Evolutionary conservation across 2,113 vertebrate species (phyloP).

Genomic region (Perognathus longimembris): DNA sequence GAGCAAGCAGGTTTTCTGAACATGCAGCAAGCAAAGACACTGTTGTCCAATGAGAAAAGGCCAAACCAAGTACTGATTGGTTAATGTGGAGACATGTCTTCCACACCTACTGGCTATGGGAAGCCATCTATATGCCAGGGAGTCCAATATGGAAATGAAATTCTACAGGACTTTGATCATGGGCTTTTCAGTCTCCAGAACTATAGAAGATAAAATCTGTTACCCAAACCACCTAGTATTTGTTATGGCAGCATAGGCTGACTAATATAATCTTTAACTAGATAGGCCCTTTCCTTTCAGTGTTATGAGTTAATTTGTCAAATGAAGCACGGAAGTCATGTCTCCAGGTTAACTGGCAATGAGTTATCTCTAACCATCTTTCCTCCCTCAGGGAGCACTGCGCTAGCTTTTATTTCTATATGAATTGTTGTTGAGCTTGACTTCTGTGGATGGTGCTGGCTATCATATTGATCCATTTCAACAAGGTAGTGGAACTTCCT

Average conservation of each 20-base stretch:
- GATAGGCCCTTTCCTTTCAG: background rate
- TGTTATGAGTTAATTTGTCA: slow-evolving; percentile 22
- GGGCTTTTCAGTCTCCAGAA: background rate
- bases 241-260: background rate
- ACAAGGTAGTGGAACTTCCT: background rate
- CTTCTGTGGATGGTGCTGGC: background rate
- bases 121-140: background rate
- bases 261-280: background rate
- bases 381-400: background rate
- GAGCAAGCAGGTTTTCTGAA: background rate
- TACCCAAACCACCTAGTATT: background rate
- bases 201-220: slow-evolving; percentile 4
- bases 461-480: background rate
- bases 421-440: background rate
- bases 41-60: too few relatives aligned
- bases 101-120: background rate
- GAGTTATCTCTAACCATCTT: background rate
- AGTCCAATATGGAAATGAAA: background rate
- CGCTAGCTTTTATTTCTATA: background rate
- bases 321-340: slow-evolving; percentile 21
- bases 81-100: background rate
- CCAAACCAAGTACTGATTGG: too few relatives aligned
- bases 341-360: background rate
- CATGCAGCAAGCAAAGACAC: background rate
- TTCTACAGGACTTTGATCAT: background rate